Evolutionary conservation across 2,888 invertebrate genomes (phyloP).

Genomic region (Drosophila meridiana): DNA sequence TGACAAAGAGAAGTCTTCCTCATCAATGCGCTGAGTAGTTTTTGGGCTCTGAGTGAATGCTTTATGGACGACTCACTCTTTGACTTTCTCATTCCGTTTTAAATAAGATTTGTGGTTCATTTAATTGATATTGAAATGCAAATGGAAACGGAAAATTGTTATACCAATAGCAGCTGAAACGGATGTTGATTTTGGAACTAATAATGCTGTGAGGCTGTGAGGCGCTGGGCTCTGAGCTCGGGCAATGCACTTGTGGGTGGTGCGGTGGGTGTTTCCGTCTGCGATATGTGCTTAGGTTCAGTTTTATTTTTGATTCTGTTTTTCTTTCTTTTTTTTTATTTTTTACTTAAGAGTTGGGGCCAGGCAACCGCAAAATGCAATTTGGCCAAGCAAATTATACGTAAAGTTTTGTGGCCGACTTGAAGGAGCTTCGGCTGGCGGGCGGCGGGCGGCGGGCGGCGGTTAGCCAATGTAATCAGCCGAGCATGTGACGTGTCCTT

Average conservation of each 20-base stretch:
- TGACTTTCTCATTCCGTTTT: neutral
- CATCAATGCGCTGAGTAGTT: too few relatives aligned
- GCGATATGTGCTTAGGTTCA: neutral
- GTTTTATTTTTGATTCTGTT: neutral
- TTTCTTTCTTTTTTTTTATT: neutral
- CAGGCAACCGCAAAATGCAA: conserved; percentile 69
- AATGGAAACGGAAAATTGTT: conserved; percentile 43
- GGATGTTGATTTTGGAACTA: conserved; percentile 46
- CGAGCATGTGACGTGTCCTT: conserved; percentile 74
- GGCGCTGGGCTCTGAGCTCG: neutral
- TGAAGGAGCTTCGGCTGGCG: neutral
- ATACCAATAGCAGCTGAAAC: conserved; percentile 17
- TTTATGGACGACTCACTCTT: neutral
- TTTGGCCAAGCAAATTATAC: conserved; percentile 74
- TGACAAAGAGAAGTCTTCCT: neutral
- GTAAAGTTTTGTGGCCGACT: conserved; percentile 59
- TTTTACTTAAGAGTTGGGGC: conserved; percentile 15
- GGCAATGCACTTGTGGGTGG: conserved; percentile 1
- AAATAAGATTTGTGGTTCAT: conserved; percentile 40
- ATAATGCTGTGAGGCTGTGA: conserved; percentile 45
- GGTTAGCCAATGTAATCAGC: conserved; percentile 62
- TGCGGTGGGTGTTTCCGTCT: neutral
- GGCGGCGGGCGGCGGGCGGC: conserved; percentile 6
- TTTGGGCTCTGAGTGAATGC: neutral
- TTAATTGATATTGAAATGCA: conserved; percentile 53